Evolutionary conservation across 2,113 vertebrate genomes (phyloP).

Genomic region (Dicentrarchus labrax): DNA sequence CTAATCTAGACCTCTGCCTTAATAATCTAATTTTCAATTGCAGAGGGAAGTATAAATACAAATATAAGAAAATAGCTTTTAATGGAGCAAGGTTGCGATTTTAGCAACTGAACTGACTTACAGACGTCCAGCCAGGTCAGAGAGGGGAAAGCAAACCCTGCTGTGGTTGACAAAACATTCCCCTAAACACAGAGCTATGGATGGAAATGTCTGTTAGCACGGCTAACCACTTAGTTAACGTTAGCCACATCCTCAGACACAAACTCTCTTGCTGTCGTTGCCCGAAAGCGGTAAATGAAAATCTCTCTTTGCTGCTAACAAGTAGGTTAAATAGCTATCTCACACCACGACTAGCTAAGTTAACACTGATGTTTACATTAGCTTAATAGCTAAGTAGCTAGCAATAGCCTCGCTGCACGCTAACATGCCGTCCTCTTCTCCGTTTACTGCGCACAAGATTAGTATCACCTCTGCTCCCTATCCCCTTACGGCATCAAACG

Average conservation of each 20-base stretch:
- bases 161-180: not conserved
- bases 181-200: not conserved
- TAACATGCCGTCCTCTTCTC: not conserved
- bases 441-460: not conserved
- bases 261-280: not conserved
- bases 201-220: not conserved
- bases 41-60: too few relatives aligned
- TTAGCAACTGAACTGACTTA: not conserved
- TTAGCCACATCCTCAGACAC: not conserved
- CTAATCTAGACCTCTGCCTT: not conserved
- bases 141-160: not conserved
- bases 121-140: not conserved
- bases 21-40: not conserved
- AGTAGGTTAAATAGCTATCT: not conserved
- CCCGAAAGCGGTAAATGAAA: not conserved
- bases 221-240: conserved; percentile 21
- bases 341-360: rapidly evolving
- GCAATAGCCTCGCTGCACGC: conserved; percentile 21
- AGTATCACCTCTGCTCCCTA: too few relatives aligned
- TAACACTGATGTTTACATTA: not conserved
- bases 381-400: conserved; percentile 43
- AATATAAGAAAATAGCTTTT: not conserved
- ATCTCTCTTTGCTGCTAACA: not conserved
- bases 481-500: too few relatives aligned
- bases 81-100: not conserved